Evolutionary conservation across 2,797 vertebrate species (phyloP), one percentile per base, ranked within the genome.

Genomic region (Oreochromis mossambicus): DNA sequence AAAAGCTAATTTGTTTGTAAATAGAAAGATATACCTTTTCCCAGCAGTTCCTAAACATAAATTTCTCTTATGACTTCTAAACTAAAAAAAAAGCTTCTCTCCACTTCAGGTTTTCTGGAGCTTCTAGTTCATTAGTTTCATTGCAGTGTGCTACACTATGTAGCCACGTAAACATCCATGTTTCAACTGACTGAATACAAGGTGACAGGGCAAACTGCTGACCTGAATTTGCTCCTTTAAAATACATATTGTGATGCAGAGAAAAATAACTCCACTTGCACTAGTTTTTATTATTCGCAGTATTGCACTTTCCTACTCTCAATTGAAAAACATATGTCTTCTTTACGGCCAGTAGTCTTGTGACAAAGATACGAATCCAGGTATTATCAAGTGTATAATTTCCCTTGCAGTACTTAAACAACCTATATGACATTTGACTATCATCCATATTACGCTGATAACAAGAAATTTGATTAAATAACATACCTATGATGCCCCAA

Each of bases 141-240:
- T 75, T 51, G 21, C 80, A 76, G 76, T 81, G 73, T 80, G 83
- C 79, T 87, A 86, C 87, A 86, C 34, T 88, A 81, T 80, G 70
- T 76, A 78, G 76, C 78, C 80, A 83, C 77, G 84, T 82, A 88
- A 88, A 90, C 89, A 88, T 83, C 81, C 83, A 80, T 48, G 15
- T 79, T 82, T 85, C 78, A 82, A 14, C 78, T 89, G 90, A 93
- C 82, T 89, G 73, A 88, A 92, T 83, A 50, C 68, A 88, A 87
- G 83, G 80, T 85, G 92, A 92, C 92, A 89, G 88, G 87, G 79
- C 73, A 58, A 81, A 86, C 86, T 83, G 86, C 85, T 93, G 91
- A 93, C 90, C 91, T 90, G 89, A 83, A 92, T 92, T 88, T 84
- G 68, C 86, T 88, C 61, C 84, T 92, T 89, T 91, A 90, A 87